These are phyloP conservation scores for Pediacus dermestoides DNA, from an alignment of 2,888 invertebrate genomes.

Conservation along the genomic window DNA sequence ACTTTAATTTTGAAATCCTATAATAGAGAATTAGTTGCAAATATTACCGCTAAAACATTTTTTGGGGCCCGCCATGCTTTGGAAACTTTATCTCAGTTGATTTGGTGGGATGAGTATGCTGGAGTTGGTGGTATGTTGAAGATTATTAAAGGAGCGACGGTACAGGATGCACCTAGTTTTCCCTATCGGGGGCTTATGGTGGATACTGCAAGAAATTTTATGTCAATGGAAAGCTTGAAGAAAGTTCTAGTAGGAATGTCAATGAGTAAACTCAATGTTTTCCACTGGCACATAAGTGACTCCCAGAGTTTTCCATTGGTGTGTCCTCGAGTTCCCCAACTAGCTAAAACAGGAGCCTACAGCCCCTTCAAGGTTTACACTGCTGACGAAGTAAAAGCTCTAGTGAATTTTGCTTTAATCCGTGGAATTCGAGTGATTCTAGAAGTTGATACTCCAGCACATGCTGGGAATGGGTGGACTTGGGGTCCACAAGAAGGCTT, in stretches of 20 bases:
- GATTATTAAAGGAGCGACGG: slow-evolving; percentile 61
- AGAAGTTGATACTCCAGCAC: slow-evolving; percentile 89
- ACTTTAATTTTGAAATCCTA: slow-evolving; percentile 58
- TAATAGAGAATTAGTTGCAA: slow-evolving; percentile 53
- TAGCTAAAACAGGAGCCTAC: slow-evolving; percentile 82
- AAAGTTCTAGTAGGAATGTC: slow-evolving; percentile 84
- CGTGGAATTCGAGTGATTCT: slow-evolving; percentile 82
- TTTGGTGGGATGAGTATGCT: slow-evolving; percentile 69
- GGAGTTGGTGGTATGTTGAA: slow-evolving; percentile 59
- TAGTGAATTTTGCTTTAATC: slow-evolving; percentile 74
- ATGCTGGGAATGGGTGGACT: slow-evolving; percentile 83
- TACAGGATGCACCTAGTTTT: slow-evolving; percentile 76
- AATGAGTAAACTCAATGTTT: slow-evolving; percentile 83
- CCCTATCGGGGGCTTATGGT: slow-evolving; percentile 82
- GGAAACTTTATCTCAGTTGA: slow-evolving; percentile 74
- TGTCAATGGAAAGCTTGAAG: slow-evolving; percentile 68
- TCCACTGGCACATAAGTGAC: slow-evolving; percentile 91
- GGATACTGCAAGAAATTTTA: slow-evolving; percentile 88
- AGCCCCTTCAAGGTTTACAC: slow-evolving; percentile 69
- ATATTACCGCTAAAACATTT: slow-evolving; percentile 64
- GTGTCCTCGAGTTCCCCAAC: slow-evolving; percentile 69
- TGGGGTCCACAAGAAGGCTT: slow-evolving; percentile 75
- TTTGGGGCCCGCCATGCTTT: slow-evolving; percentile 76
- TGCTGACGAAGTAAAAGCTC: slow-evolving; percentile 64
- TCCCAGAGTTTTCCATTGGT: slow-evolving; percentile 90